phyloP scores from a whole-genome alignment of 2,888 invertebrate genomes.

The Ennomos erosarius region DNA sequence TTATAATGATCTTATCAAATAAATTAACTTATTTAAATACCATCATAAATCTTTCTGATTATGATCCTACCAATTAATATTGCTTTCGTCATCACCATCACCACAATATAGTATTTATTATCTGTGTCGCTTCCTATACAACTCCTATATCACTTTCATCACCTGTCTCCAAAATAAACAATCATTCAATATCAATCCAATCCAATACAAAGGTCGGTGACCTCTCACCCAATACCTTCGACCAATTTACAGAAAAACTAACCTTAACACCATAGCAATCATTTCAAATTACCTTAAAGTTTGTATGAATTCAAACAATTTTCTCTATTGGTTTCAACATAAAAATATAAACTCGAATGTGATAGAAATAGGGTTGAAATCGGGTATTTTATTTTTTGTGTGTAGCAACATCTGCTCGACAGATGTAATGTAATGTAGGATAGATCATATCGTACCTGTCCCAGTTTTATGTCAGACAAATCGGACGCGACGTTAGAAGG shows the following conservation, averaged over 20 bases:
- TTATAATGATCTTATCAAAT: too few species aligned
- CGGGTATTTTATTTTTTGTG: slow-evolving; percentile 14
- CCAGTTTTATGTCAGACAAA: slow-evolving; percentile 68
- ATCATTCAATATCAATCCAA: slow-evolving; percentile 42
- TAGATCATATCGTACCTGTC: slow-evolving; percentile 78
- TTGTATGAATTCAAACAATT: not conserved
- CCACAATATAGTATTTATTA: not conserved
- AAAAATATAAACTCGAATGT: slow-evolving; percentile 10
- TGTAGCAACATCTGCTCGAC: slow-evolving; percentile 73
- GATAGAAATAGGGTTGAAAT: slow-evolving; percentile 15
- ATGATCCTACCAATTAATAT: too few species aligned
- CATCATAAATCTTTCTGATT: too few species aligned
- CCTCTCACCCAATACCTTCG: slow-evolving; percentile 37
- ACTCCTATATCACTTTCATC: slow-evolving; percentile 36
- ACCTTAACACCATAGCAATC: slow-evolving; percentile 11
- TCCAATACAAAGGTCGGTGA: slow-evolving; percentile 40
- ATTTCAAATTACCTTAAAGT: slow-evolving; percentile 3
- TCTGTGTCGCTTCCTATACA: not conserved
- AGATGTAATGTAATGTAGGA: slow-evolving; percentile 56
- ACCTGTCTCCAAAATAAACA: slow-evolving; percentile 53
- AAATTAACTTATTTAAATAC: too few species aligned
- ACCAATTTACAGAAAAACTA: slow-evolving; percentile 10
- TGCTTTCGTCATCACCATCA: not conserved
- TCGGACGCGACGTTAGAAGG: slow-evolving; percentile 64
- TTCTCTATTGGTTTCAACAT: not conserved